Evolutionary conservation across 2,113 vertebrate genomes (phyloP).

Genomic region (Phrynosoma platyrhinos): DNA sequence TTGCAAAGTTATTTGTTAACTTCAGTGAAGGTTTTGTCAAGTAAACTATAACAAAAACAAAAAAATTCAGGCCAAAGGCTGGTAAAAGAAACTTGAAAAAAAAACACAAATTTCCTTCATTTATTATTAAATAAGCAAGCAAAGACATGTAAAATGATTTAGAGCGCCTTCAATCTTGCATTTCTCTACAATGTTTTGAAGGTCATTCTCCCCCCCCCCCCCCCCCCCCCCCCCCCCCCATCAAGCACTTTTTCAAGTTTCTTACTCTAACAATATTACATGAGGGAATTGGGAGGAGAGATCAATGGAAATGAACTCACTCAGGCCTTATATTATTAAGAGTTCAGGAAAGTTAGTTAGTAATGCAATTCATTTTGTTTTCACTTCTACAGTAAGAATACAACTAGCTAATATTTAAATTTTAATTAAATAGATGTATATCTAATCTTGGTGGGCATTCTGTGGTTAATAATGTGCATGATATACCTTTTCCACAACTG

Average conservation of each 20-base stretch:
- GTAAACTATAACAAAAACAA: background rate
- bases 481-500: background rate
- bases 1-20: background rate
- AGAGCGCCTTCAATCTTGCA: background rate
- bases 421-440: constrained; percentile 5
- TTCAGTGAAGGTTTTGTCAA: constrained; percentile 10
- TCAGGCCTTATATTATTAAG: background rate
- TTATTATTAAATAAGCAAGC: background rate
- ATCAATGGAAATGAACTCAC: constrained; percentile 1
- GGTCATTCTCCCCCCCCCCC: background rate
- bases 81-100: background rate
- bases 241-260: background rate
- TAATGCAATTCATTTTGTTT: background rate
- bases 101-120: background rate
- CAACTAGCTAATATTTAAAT: background rate
- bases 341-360: background rate
- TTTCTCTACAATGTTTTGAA: background rate
- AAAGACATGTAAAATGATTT: background rate
- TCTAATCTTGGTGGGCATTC: background rate
- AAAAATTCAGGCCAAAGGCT: background rate
- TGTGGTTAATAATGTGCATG: background rate
- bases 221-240: too few species aligned
- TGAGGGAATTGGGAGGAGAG: background rate
- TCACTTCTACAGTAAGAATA: constrained; percentile 28
- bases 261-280: background rate